A percentile compares a stretch with the other conserved stretches of the same genome.
Conservation (phyloP, 2,888 invertebrate genomes). For the Parthenolecanium corni region DNA sequence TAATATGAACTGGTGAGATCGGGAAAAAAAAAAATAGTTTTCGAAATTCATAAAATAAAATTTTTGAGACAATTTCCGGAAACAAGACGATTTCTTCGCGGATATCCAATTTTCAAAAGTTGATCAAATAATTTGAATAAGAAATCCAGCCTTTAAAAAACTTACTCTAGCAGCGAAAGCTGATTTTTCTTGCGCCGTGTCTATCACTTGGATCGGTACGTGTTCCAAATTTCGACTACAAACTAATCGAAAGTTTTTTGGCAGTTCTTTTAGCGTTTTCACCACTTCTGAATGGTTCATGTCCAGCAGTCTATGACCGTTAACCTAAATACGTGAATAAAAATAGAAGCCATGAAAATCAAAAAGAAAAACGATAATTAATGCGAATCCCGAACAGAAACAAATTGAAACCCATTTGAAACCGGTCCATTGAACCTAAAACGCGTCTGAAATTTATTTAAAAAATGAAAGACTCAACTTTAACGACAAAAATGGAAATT, state of each 20-base stretch:
- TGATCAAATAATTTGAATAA: no score
- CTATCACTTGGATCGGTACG: conserved; percentile 52
- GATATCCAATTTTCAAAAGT: no score
- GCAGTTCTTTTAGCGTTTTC: conserved; percentile 80
- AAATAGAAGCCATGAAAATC: neutral
- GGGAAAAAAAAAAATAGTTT: no score
- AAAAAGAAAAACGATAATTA: neutral
- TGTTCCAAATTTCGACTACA: conserved; percentile 51
- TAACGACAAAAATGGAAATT: no score
- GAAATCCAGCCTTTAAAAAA: conserved; percentile 22
- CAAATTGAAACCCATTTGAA: no score
- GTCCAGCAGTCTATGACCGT: conserved; percentile 75
- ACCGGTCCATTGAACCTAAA: no score
- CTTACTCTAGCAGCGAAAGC: conserved; percentile 62
- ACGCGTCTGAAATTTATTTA: no score
- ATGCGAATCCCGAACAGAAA: neutral
- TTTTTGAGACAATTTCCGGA: no score
- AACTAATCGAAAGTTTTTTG: conserved; percentile 80
- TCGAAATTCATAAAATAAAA: no score
- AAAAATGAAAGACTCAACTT: no score
- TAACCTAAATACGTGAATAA: conserved; percentile 60
- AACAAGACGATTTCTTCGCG: no score
- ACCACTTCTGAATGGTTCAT: conserved; percentile 93
- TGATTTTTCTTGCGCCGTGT: conserved; percentile 64
- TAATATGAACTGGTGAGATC: no score